These are phyloP conservation scores for Phoronis australis DNA, from an alignment of 2,888 invertebrate genomes.

Conservation along the genomic window DNA sequence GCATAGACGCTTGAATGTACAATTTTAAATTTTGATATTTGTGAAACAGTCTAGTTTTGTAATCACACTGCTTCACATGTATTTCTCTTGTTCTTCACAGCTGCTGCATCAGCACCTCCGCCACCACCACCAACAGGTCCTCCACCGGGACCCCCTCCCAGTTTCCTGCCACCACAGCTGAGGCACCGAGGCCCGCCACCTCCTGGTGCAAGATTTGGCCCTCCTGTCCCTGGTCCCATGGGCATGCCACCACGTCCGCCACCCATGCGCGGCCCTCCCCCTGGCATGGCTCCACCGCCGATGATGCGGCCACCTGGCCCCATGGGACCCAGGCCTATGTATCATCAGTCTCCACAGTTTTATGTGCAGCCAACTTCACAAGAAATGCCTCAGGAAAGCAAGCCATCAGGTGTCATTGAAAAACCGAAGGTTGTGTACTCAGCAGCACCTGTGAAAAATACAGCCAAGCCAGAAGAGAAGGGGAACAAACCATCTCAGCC, in stretches of 20 bases:
- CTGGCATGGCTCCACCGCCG: constrained; percentile 1
- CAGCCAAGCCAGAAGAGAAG: constrained; percentile 16
- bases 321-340: constrained; percentile 3
- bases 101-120: constrained; percentile 1
- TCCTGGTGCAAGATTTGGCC: constrained; percentile 29
- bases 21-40: too few relatives aligned
- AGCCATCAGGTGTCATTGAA: constrained; percentile 14
- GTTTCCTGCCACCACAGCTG: constrained; percentile 37
- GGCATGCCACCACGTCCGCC: constrained; percentile 29
- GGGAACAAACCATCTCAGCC: too few relatives aligned
- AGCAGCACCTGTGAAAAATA: constrained; percentile 37
- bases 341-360: not conserved
- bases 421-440: constrained; percentile 42
- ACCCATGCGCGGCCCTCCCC: constrained; percentile 6
- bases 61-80: too few relatives aligned
- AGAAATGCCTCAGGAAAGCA: constrained; percentile 4
- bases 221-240: constrained; percentile 45
- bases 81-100: too few relatives aligned
- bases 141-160: constrained; percentile 16
- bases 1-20: too few relatives aligned
- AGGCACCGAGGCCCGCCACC: constrained; percentile 52
- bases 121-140: constrained; percentile 19
- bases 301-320: constrained; percentile 1
- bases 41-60: too few relatives aligned
- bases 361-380: not conserved